Conservation (phyloP, 2,113 vertebrate genomes). For the Dicaeum eximium region DNA sequence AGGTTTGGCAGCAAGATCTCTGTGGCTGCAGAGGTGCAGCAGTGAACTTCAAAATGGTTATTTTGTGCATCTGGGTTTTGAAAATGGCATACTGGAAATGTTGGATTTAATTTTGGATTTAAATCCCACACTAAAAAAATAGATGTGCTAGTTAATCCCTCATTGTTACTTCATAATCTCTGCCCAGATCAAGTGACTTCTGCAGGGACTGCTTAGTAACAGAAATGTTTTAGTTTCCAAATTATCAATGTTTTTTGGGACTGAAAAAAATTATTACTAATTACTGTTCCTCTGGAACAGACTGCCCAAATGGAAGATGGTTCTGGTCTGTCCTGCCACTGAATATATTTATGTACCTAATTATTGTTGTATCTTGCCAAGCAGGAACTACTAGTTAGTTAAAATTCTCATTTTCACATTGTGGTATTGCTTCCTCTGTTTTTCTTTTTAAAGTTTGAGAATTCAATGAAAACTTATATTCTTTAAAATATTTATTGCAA, state of each 20-base stretch:
- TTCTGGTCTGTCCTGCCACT: background rate
- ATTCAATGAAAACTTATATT: background rate
- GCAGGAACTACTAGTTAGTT: background rate
- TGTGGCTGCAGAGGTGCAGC: background rate
- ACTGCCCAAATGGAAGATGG: background rate
- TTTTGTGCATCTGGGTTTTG: conserved; percentile 52
- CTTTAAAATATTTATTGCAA: background rate
- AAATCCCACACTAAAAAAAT: background rate
- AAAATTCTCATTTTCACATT: background rate
- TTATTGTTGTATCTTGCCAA: background rate
- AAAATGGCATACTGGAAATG: background rate
- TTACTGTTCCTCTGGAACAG: background rate
- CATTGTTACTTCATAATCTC: background rate
- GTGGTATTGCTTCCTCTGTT: background rate
- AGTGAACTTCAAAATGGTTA: background rate
- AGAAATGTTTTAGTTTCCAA: background rate
- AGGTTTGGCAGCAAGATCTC: background rate
- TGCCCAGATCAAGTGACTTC: background rate
- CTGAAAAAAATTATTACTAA: background rate
- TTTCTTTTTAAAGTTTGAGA: background rate
- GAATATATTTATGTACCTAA: background rate
- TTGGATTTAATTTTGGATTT: background rate
- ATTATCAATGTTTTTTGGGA: background rate
- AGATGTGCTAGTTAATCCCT: background rate
- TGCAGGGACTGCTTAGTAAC: background rate